Base-by-base conservation (phyloP, 2,113 vertebrate species). In the Calypte anna region DNA sequence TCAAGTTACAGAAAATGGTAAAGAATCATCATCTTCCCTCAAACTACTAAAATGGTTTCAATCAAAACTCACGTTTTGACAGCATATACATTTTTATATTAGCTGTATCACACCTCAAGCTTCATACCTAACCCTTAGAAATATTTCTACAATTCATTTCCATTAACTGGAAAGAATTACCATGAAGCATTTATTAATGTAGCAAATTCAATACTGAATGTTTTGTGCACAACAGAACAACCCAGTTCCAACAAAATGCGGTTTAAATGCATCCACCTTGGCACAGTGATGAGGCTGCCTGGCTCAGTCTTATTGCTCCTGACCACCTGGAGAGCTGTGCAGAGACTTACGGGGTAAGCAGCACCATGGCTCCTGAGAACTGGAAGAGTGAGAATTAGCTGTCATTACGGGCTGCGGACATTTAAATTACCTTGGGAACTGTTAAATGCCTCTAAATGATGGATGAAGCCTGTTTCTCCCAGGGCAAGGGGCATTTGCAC, bases 381-480 rank as follows among this genome's bases (percentile, higher is more conserved):
- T 59, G 75, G 4, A 58, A 46, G 63, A 88, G 67, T 46, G 69
- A 79, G 75, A 95, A 88, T 74, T 77, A 86, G 51, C 79, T 86
- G 67, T 57, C 75, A 5, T 82, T 62, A 58, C 70, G 62, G 82
- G 55, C 82, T 86, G 72, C 67, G 93, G 86, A 88, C 86, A 66
- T 64, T 85, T 82, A 27, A 83, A 90, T 77, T 90, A 90, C 75
- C 82, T 70, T 74, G 85, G 75, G 90, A 95, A 91, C 8, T 30
- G 46, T 77, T 83, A 88, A 90, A 88, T 63, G 63, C 28, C 75
- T 86, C 55, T 90, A 73, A 93, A 57, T 79, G 81, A 91, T 75
- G 82, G 70, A 88, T 70, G 67, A 86, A 94, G 63, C 63, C 85
- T 36, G 31, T 74, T 93, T 93, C 88, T 95, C 79, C 92, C 82